Evolutionary conservation across 1,140 invertebrate genomes (phyloP).

Genomic region (Ericerus pela): DNA sequence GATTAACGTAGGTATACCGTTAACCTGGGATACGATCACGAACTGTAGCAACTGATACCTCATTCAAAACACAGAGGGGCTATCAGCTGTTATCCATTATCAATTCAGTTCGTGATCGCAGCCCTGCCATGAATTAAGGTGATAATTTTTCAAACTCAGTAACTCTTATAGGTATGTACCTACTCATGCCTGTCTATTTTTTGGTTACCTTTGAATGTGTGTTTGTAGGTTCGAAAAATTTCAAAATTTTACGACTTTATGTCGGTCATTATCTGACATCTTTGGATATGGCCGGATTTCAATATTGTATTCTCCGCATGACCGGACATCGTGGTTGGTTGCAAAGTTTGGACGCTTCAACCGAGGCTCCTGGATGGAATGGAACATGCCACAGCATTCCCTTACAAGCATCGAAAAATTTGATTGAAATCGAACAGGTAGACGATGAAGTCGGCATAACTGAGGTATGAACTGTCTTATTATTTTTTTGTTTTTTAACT

Average conservation of each 20-base stretch:
- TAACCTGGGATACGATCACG: too few species aligned
- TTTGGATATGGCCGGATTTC: conserved; percentile 63
- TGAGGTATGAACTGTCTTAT: too few species aligned
- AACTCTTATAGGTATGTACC: too few species aligned
- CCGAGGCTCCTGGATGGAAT: conserved; percentile 42
- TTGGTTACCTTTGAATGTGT: too few species aligned
- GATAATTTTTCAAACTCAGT: too few species aligned
- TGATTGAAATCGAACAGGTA: background rate
- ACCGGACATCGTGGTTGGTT: conserved; percentile 35
- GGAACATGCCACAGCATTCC: conserved; percentile 16
- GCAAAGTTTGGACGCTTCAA: conserved; percentile 39
- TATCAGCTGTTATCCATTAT: too few species aligned
- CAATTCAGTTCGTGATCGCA: too few species aligned
- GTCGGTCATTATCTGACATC: conserved; percentile 61
- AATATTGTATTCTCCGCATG: conserved; percentile 52
- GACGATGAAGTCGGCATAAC: background rate
- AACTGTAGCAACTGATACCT: too few species aligned
- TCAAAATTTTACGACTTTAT: conserved; percentile 46
- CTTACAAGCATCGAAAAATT: background rate
- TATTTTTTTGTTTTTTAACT: background rate
- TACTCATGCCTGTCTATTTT: too few species aligned
- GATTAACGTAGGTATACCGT: too few species aligned
- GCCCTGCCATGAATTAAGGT: too few species aligned
- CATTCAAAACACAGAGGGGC: too few species aligned
- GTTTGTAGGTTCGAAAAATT: conserved; percentile 37